phyloP scores from a whole-genome alignment of 2,113 vertebrate genomes.

The Fregata magnificens region DNA sequence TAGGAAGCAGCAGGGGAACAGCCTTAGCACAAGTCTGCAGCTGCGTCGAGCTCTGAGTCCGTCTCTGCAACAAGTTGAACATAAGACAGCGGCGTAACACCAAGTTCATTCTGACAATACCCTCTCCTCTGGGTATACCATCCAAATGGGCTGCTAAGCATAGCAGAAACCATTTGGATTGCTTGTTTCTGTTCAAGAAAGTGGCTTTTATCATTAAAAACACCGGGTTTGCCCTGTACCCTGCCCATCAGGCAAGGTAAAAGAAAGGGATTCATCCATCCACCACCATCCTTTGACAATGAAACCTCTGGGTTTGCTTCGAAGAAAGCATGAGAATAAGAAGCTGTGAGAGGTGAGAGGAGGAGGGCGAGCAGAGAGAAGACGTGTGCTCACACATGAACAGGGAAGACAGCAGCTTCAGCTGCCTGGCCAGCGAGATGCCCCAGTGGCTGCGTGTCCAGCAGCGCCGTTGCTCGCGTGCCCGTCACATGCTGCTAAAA shows the following conservation, averaged over 20 bases:
- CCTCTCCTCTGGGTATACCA: background rate
- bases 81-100: background rate
- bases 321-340: background rate
- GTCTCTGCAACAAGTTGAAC: background rate
- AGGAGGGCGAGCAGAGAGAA: background rate
- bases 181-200: background rate
- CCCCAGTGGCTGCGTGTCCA: rapidly evolving
- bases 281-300: background rate
- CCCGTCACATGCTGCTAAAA: background rate
- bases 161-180: background rate
- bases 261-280: background rate
- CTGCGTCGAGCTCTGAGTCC: rapidly evolving
- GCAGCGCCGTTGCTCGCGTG: rapidly evolving
- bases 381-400: background rate
- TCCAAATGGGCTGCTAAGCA: background rate
- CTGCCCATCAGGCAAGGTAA: background rate
- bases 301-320: background rate
- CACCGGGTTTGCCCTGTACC: background rate
- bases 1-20: background rate
- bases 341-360: background rate
- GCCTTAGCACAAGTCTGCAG: background rate
- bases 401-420: background rate
- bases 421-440: rapidly evolving
- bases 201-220: background rate
- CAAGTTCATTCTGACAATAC: background rate